Conservation (phyloP, 2,888 invertebrate genomes). For the Corbicula japonica region DNA sequence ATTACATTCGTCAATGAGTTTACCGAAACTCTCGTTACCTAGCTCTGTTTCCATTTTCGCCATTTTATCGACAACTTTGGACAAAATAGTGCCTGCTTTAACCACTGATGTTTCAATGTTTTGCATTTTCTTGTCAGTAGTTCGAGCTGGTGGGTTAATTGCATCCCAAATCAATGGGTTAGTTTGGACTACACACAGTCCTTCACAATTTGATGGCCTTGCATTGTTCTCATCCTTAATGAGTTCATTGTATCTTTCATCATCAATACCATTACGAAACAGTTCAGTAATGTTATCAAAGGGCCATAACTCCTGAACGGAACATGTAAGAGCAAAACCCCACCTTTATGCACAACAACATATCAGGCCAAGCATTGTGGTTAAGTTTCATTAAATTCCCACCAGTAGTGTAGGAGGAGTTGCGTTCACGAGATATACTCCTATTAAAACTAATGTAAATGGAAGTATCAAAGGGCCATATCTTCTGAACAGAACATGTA, state of each 20-base stretch:
- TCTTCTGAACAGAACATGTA: too few relatives aligned
- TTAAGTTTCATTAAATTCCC: too few relatives aligned
- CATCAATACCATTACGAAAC: slow-evolving; percentile 46
- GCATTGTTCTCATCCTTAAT: slow-evolving; percentile 41
- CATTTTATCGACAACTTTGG: slow-evolving; percentile 47
- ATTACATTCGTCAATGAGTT: slow-evolving; percentile 40
- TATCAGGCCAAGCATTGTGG: too few relatives aligned
- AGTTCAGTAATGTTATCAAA: slow-evolving; percentile 45
- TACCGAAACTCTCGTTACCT: slow-evolving; percentile 7
- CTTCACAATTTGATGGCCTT: slow-evolving; percentile 48
- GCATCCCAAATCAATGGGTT: slow-evolving; percentile 49
- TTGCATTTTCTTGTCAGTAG: slow-evolving; percentile 45
- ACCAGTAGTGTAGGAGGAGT: too few relatives aligned
- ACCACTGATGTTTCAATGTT: slow-evolving; percentile 43
- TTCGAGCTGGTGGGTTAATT: slow-evolving; percentile 11
- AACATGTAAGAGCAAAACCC: too few relatives aligned
- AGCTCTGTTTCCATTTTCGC: slow-evolving; percentile 25
- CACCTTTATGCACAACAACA: too few relatives aligned
- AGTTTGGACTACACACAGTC: slow-evolving; percentile 29
- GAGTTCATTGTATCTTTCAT: slow-evolving; percentile 35
- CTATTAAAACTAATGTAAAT: too few relatives aligned
- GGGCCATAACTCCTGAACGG: too few relatives aligned
- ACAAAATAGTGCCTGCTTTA: slow-evolving; percentile 45
- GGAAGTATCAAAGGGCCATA: too few relatives aligned
- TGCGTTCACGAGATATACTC: too few relatives aligned